Evolutionary conservation across 2,888 invertebrate species (phyloP), one percentile per base, ranked within the genome.

Genomic region (Heliconius cydno): DNA sequence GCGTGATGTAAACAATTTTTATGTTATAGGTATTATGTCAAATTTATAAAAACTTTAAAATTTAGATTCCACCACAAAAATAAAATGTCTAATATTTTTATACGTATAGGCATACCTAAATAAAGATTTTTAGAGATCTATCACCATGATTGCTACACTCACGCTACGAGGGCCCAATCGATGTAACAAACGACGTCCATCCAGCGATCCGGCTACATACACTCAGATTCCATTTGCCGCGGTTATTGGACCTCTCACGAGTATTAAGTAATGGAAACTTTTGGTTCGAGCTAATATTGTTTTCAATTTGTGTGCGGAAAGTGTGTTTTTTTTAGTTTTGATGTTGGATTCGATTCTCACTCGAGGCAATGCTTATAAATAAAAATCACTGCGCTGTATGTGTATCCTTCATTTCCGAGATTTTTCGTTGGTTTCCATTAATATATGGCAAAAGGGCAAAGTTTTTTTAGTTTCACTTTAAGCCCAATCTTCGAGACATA

Each of bases 101-200:
- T 46, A 15, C 6, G 15, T 46, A 46, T 52, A 22, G 52, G 6
- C 6, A 19, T 7, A 52, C 52, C 19, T 52, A 70, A 70, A 41
- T 46, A 46, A 25, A 70, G 41, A 46, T 41, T 25, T 38, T n/a
- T 2, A 15, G 41, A 46, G 6, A 60, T 73, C n/a, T 73, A 60
- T 73, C 73, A 73, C 60, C n/a, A 60, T 73, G 73, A 73, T 73
- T 73, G 73, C 73, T 60, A 34, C 25, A 73, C 73, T 73, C 38
- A n/a, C 57, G 10, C 13, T 34, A 73, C 73, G 60, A 34, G 34
- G 60, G 73, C 34, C 60, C 73, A 34, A 60, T 73, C 73, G 60
- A 60, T 34, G 66, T 73, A 73, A 78, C 66, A 73, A 73, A 78
- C 73, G 78, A 73, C 67, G 78, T 73, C 73, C 66, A 73, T 78